These are phyloP conservation scores for Bufo bufo DNA, from an alignment of 2,113 vertebrate species.

Conservation along the genomic window DNA sequence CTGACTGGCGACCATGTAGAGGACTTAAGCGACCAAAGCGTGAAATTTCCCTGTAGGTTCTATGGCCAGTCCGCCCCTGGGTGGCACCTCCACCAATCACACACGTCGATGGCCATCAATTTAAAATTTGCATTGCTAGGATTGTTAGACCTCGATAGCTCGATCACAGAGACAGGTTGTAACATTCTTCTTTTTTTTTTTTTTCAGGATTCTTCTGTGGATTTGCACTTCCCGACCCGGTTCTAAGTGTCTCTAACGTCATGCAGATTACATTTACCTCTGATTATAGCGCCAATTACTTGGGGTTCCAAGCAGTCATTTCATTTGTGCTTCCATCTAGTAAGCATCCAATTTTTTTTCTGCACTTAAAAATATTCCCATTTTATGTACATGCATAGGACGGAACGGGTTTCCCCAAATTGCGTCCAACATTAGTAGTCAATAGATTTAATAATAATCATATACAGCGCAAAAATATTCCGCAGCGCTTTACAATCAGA, in stretches of 20 bases:
- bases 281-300: slow-evolving; percentile 70
- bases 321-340: slow-evolving; percentile 76
- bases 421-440: neutral
- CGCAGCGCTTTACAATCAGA: no score
- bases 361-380: neutral
- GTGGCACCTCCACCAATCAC: no score
- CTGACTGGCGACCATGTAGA: no score
- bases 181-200: no score
- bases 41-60: no score
- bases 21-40: no score
- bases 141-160: neutral
- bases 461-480: no score
- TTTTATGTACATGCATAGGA: neutral
- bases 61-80: no score
- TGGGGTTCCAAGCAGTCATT: slow-evolving; percentile 74
- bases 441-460: neutral
- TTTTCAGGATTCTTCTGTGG: slow-evolving; percentile 76
- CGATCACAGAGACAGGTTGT: neutral
- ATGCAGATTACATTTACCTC: slow-evolving; percentile 79
- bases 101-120: no score
- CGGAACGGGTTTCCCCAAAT: neutral
- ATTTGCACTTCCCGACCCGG: slow-evolving; percentile 66
- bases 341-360: slow-evolving; percentile 58
- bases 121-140: neutral
- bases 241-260: slow-evolving; percentile 73